A percentile compares a stretch with the other conserved stretches of the same genome.
Conservation (phyloP, 2,113 vertebrate genomes). For the Accipiter virgatus region DNA sequence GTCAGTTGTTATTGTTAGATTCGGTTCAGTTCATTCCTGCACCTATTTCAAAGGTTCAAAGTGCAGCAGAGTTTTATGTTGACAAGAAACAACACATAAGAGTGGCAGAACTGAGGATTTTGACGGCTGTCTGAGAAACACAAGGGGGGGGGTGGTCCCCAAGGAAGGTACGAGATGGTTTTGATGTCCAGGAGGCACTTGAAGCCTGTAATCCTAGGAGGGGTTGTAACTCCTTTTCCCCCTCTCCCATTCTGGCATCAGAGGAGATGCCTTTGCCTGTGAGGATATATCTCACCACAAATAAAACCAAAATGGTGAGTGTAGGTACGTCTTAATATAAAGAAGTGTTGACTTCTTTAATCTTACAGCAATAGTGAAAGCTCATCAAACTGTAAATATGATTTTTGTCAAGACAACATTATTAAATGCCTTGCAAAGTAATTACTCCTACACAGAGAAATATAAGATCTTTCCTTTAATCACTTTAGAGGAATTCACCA, state of each 20-base stretch:
- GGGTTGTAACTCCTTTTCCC: not conserved
- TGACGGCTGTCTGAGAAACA: not conserved
- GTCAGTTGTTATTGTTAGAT: not conserved
- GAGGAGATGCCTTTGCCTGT: not conserved
- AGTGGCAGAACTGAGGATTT: not conserved
- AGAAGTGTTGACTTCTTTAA: not conserved
- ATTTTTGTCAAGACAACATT: slow-evolving; percentile 24
- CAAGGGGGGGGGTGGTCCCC: not conserved
- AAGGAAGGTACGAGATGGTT: not conserved
- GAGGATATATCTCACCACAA: not conserved
- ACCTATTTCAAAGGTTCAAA: not conserved
- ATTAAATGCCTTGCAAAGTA: slow-evolving; percentile 49
- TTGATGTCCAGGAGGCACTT: not conserved
- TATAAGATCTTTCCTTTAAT: slow-evolving; percentile 38
- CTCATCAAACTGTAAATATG: not conserved
- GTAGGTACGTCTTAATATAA: not conserved
- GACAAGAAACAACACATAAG: not conserved
- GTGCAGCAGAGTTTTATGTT: not conserved
- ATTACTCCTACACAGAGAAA: slow-evolving; percentile 28
- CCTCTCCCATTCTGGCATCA: not conserved
- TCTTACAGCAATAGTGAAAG: slow-evolving; percentile 4
- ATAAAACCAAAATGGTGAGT: not conserved
- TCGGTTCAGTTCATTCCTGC: not conserved
- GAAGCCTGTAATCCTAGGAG: not conserved
- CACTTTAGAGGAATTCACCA: not conserved